A percentile compares a stretch with the other conserved stretches of the same genome.
Conservation (phyloP, 2,797 vertebrate species). For the Argentina silus region DNA sequence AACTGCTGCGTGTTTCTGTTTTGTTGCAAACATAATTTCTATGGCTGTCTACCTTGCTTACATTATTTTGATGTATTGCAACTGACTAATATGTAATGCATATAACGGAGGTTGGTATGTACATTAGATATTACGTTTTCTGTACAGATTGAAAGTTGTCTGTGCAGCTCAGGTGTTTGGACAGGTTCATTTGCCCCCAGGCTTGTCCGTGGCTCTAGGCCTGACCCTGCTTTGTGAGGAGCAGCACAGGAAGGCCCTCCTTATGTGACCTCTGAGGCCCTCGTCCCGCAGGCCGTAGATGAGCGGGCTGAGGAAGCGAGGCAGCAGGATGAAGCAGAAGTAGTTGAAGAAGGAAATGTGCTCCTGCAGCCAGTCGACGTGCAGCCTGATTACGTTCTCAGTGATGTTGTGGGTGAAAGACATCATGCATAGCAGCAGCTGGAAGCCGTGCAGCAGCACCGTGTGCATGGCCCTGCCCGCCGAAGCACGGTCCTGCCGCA, state of each 20-base stretch:
- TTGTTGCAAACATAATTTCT: not conserved
- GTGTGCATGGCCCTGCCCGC: constrained; percentile 77
- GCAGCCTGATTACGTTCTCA: constrained; percentile 51
- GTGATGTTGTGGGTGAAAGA: constrained; percentile 71
- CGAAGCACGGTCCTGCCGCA: constrained; percentile 69
- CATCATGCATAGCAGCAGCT: constrained; percentile 75
- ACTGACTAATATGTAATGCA: not conserved
- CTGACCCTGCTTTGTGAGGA: constrained; percentile 18
- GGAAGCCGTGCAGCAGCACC: constrained; percentile 78
- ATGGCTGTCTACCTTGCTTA: not conserved
- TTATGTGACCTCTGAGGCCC: constrained; percentile 58
- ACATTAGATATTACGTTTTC: not conserved
- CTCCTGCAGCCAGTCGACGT: constrained; percentile 48
- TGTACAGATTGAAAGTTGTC: not conserved
- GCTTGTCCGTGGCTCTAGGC: not conserved
- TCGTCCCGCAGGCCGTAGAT: constrained; percentile 78
- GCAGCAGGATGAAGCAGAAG: constrained; percentile 73
- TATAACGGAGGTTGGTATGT: not conserved
- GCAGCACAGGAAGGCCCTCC: constrained; percentile 50
- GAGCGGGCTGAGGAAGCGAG: constrained; percentile 76
- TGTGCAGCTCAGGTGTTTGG: not conserved
- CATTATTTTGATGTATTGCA: not conserved
- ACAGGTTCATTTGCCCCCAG: not conserved
- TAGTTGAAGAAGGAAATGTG: constrained; percentile 71
- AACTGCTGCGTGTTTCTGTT: not conserved